Evolutionary conservation across 2,888 invertebrate species (phyloP).

Genomic region (Pyrrhia umbra): DNA sequence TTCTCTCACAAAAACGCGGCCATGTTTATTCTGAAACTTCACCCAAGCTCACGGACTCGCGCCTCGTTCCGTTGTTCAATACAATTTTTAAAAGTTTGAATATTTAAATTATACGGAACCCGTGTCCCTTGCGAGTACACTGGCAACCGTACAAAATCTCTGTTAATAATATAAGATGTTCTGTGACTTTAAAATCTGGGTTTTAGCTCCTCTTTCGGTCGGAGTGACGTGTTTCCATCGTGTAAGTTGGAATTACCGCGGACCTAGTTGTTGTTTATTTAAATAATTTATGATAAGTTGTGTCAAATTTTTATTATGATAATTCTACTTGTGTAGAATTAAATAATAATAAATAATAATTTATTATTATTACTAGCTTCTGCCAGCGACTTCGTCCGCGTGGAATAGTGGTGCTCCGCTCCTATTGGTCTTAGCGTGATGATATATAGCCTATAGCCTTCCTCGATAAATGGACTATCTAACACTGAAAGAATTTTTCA

Average conservation of each 20-base stretch:
- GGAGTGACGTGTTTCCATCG: conserved; percentile 26
- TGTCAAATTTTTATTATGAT: too few relatives aligned
- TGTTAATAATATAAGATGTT: conserved; percentile 47
- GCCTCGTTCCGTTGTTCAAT: conserved; percentile 31
- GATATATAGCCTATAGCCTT: too few relatives aligned
- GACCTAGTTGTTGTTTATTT: background rate
- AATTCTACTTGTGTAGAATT: too few relatives aligned
- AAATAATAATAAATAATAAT: too few relatives aligned
- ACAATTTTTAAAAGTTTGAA: conserved; percentile 59
- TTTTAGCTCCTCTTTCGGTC: conserved; percentile 29
- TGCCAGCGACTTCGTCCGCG: too few relatives aligned
- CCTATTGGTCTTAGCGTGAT: too few relatives aligned
- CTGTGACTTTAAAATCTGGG: conserved; percentile 27
- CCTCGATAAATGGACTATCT: too few relatives aligned
- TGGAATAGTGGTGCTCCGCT: too few relatives aligned
- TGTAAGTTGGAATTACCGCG: background rate
- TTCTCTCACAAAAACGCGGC: background rate
- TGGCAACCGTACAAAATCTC: conserved; percentile 30
- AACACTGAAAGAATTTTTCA: too few relatives aligned
- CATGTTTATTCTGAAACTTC: conserved; percentile 17
- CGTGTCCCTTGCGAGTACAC: conserved; percentile 42
- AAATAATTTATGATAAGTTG: too few relatives aligned
- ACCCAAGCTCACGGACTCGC: background rate
- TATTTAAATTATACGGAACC: conserved; percentile 54
- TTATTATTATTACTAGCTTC: too few relatives aligned